Percentiles rank a stretch among this genome's conserved stretches.
Conservation (phyloP, 2,888 invertebrate genomes). For the Capitulum mitella region DNA sequence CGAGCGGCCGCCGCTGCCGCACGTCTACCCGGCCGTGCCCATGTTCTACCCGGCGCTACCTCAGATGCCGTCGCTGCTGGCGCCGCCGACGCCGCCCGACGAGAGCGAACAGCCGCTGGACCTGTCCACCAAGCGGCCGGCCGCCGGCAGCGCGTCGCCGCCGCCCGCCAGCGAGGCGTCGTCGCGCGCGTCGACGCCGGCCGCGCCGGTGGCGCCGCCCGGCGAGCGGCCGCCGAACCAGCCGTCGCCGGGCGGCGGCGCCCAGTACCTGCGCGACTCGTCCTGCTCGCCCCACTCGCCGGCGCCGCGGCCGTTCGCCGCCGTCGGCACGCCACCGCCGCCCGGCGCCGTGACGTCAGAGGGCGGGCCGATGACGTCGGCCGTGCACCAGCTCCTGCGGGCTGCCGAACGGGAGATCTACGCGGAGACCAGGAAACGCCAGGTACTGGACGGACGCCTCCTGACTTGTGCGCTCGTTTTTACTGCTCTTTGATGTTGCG, state of each 20-base stretch:
- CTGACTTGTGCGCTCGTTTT: too few relatives aligned
- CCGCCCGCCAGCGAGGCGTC: constrained; percentile 38
- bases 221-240: constrained; percentile 25
- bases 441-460: too few relatives aligned
- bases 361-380: neutral
- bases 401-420: constrained; percentile 14
- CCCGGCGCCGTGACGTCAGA: neutral
- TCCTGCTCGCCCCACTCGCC: constrained; percentile 19
- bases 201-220: neutral
- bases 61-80: constrained; percentile 33
- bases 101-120: constrained; percentile 74
- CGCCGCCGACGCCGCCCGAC: constrained; percentile 34
- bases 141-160: constrained; percentile 53
- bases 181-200: constrained; percentile 1
- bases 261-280: neutral
- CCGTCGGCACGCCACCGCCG: neutral
- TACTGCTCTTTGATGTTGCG: too few relatives aligned
- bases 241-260: neutral
- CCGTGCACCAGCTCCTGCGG: constrained; percentile 14
- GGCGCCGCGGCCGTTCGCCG: neutral
- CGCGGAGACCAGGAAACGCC: constrained; percentile 6
- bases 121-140: constrained; percentile 72
- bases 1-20: constrained; percentile 51
- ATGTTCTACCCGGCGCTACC: constrained; percentile 30
- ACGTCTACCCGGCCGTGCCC: constrained; percentile 45